phyloP scores from a whole-genome alignment of 1,140 invertebrate species.

The Drosophila rhopaloa region DNA sequence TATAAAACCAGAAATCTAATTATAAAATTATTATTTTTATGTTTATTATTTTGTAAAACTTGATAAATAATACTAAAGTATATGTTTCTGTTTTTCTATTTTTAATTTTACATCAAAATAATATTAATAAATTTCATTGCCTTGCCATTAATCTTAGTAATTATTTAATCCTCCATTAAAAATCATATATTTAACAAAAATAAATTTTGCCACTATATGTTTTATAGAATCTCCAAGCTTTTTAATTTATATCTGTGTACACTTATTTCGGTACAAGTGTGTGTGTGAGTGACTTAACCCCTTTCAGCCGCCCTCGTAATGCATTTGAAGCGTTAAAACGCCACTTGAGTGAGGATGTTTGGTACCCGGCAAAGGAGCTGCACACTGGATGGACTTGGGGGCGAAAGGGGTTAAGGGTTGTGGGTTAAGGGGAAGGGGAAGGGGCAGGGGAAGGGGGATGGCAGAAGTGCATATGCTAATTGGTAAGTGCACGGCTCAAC shows the following conservation, averaged over 20 bases:
- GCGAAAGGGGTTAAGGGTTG: not conserved
- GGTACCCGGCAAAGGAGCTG: slow-evolving; percentile 33
- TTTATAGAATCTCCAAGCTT: too few relatives aligned
- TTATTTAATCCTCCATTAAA: too few relatives aligned
- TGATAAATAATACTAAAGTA: too few relatives aligned
- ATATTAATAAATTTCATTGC: too few relatives aligned
- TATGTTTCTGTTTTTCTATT: too few relatives aligned
- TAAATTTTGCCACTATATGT: too few relatives aligned
- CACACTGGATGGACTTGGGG: not conserved
- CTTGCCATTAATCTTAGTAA: too few relatives aligned
- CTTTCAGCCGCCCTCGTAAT: slow-evolving; percentile 52
- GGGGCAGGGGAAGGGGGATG: not conserved
- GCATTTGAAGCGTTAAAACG: slow-evolving; percentile 80
- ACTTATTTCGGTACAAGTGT: not conserved
- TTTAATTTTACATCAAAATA: too few relatives aligned
- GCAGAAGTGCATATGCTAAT: slow-evolving; percentile 52
- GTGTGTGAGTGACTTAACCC: slow-evolving; percentile 42
- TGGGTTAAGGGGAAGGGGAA: not conserved
- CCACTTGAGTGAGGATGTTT: slow-evolving; percentile 57
- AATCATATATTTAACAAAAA: too few relatives aligned
- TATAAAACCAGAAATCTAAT: too few relatives aligned
- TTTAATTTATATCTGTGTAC: not conserved
- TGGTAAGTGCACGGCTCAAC: slow-evolving; percentile 43
- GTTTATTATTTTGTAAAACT: too few relatives aligned
- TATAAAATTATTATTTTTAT: too few relatives aligned